Conservation (phyloP, 1,140 invertebrate genomes). For the Helicoverpa zea region DNA sequence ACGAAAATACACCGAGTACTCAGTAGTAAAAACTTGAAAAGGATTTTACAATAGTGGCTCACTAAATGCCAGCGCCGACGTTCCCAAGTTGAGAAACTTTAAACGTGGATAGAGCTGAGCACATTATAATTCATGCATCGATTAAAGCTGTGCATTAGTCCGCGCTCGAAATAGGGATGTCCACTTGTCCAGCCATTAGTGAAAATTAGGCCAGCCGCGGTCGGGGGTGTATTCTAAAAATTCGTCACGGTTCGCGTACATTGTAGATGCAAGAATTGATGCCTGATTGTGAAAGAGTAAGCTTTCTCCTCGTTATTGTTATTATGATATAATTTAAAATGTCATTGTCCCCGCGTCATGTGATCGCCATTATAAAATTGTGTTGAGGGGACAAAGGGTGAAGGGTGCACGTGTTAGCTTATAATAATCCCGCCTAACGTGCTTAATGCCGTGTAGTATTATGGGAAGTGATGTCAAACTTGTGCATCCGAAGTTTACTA, state of each 20-base stretch:
- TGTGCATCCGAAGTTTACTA: constrained; percentile 15
- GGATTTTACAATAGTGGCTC: constrained; percentile 29
- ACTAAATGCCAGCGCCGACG: constrained; percentile 22
- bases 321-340: constrained; percentile 80
- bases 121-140: constrained; percentile 33
- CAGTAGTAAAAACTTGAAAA: constrained; percentile 34
- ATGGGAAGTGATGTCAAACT: constrained; percentile 35
- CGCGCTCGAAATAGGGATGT: constrained; percentile 68
- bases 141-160: constrained; percentile 44
- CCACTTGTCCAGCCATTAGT: constrained; percentile 69
- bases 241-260: constrained; percentile 64
- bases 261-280: constrained; percentile 63
- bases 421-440: constrained; percentile 45
- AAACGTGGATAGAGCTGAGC: too few relatives aligned
- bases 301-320: constrained; percentile 59
- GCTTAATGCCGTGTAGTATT: constrained; percentile 31
- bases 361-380: constrained; percentile 67
- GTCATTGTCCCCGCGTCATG: constrained; percentile 70
- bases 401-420: constrained; percentile 75
- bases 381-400: constrained; percentile 74
- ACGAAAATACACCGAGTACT: constrained; percentile 2
- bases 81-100: constrained; percentile 11
- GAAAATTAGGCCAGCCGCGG: constrained; percentile 70
- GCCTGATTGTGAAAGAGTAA: constrained; percentile 62
- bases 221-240: constrained; percentile 63